Evolutionary conservation across 2,113 vertebrate genomes (phyloP).

Genomic region (Phylloscopus trochiloides): DNA sequence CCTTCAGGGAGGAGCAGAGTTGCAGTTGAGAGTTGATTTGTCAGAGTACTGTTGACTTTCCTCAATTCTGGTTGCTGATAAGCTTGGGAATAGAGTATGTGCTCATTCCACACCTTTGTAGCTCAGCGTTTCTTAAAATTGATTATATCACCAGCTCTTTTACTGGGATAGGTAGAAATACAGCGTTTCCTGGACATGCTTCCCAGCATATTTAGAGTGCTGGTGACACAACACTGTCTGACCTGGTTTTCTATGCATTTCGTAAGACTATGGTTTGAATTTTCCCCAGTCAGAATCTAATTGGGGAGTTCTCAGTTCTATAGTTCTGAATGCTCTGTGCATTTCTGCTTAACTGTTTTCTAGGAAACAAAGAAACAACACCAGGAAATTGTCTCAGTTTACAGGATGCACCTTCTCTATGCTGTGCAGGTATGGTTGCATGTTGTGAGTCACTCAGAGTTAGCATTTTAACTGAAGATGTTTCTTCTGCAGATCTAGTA

Average conservation of each 20-base stretch:
- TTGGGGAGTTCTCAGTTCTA: background rate
- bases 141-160: background rate
- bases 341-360: slow-evolving; percentile 12
- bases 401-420: slow-evolving; percentile 97
- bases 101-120: background rate
- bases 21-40: background rate
- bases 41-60: background rate
- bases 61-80: background rate
- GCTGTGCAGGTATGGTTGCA: slow-evolving; percentile 89
- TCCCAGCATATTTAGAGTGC: background rate
- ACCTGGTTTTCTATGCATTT: background rate
- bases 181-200: background rate
- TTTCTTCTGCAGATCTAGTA: background rate
- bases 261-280: background rate
- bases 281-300: background rate
- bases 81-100: background rate
- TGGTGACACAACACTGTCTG: background rate
- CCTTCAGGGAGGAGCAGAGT: background rate
- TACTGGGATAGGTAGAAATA: background rate
- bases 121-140: background rate
- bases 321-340: background rate
- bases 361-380: slow-evolving; percentile 96
- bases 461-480: background rate
- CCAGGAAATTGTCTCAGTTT: slow-evolving; percentile 92
- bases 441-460: background rate